phyloP scores from a whole-genome alignment of 2,113 vertebrate genomes.

The Percina caprodes region DNA sequence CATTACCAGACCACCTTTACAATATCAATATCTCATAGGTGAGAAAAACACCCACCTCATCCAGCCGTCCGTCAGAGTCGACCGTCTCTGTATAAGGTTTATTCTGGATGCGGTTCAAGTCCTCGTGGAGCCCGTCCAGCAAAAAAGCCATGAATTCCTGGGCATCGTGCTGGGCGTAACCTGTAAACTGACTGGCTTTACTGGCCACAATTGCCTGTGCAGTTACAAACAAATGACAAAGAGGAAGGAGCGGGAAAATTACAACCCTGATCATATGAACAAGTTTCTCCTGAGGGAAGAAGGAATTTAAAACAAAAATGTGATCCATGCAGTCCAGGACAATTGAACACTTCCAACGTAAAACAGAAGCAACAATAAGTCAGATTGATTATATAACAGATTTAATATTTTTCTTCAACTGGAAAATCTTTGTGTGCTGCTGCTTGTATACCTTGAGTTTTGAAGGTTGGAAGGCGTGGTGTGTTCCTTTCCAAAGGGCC shows the following conservation, averaged over 20 bases:
- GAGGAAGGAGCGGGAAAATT: background rate
- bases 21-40: too few species aligned
- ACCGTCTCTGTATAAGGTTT: constrained; percentile 98
- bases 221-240: background rate
- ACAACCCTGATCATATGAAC: background rate
- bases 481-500: constrained; percentile 96
- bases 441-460: constrained; percentile 92
- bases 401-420: background rate
- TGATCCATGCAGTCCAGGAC: background rate
- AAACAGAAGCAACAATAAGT: background rate
- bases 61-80: constrained; percentile 94
- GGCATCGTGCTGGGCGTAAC: constrained; percentile 97
- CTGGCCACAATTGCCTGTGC: constrained; percentile 95
- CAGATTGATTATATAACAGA: background rate
- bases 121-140: constrained; percentile 96
- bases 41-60: constrained; percentile 86
- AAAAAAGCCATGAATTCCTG: constrained; percentile 99
- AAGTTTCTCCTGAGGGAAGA: background rate
- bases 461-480: constrained; percentile 97
- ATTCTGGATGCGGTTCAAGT: constrained; percentile 97
- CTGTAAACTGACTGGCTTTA: constrained; percentile 98
- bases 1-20: background rate
- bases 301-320: background rate
- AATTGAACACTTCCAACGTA: background rate
- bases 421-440: background rate